Percentiles rank a stretch among this genome's conserved stretches.
Conservation (phyloP, 2,113 vertebrate species). For the Holacanthus passer region DNA sequence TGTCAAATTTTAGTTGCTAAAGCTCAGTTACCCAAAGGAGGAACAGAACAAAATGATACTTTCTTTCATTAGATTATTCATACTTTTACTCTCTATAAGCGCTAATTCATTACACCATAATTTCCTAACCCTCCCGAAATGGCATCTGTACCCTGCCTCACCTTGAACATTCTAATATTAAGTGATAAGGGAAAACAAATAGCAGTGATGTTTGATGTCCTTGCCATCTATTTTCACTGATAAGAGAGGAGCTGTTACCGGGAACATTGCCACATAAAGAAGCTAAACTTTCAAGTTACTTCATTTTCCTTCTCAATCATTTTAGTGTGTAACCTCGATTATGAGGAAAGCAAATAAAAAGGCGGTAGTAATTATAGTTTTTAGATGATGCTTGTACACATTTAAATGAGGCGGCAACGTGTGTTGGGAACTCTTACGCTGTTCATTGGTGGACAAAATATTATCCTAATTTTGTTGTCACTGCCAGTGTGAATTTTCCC, state of each 20-base stretch:
- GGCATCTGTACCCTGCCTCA: not conserved
- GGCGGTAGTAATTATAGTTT: constrained; percentile 41
- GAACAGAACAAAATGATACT: not conserved
- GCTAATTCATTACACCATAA: constrained; percentile 12
- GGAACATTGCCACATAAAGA: not conserved
- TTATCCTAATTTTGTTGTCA: not conserved
- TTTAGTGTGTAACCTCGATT: constrained; percentile 8
- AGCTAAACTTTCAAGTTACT: not conserved
- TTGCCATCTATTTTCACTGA: not conserved
- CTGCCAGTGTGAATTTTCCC: not conserved
- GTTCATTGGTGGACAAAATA: not conserved
- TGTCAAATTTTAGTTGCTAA: not conserved
- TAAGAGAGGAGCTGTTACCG: not conserved
- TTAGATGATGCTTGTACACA: constrained; percentile 14
- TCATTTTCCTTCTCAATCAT: not conserved
- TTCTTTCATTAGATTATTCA: constrained; percentile 9
- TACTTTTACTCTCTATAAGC: not conserved
- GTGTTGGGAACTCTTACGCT: constrained; percentile 19
- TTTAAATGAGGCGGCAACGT: constrained; percentile 9
- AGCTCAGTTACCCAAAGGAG: not conserved
- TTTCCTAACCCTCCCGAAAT: not conserved
- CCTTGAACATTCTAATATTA: not conserved
- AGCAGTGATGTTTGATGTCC: not conserved
- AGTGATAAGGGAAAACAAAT: constrained; percentile 3
- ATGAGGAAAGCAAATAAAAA: constrained; percentile 26